Evolutionary conservation across 53 echinoderm and acorn worm genomes (phyloP), one percentile per base, ranked within the genome.

Genomic region (Paracentrotus lividus): DNA sequence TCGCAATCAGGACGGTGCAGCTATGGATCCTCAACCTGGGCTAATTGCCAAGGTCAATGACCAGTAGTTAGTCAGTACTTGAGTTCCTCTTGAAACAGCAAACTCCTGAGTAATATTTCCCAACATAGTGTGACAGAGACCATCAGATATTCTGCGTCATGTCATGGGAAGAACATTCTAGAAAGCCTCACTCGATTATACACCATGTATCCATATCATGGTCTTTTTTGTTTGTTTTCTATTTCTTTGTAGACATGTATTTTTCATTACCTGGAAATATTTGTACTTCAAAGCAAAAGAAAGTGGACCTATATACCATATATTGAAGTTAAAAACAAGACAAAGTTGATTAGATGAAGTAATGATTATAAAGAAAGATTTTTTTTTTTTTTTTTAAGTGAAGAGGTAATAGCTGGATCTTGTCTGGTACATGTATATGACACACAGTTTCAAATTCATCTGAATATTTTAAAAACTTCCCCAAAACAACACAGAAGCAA

Each of bases 121-220:
- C 14, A 23, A 42, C 77, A 77, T 44, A 67, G 47, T 13, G 47
- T 24, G 47, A 34, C 26, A 8, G 47, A 81, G 45, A 81, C 5
- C 45, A 81, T 44, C 21, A 23, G 44, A 8, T 2, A n/a, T 24
- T 47, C 47, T 45, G 33, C 81, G 44, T 81, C 81, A 81, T 38
- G 14, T 9, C 16, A 45, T 3, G 40, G 72, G 40, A 47, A 27
- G 24, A 44, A 2, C 47, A 26, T 81, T 81, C 27, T n/a, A 12
- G 27, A 45, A 24, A 26, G 20, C 24, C 29, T 72, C 36, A 18
- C 43, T 47, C 12, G 24, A n/a, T 23, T n/a, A n/a, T n/a, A n/a
- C n/a, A n/a, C n/a, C 81, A 81, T 47, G 81, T 81, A 81, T 47
- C 24, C 26, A 81, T 81, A 72, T 72, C 72, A 72, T 36, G 81